Conservation (phyloP, 2,888 invertebrate species). For the Eretmocerus hayati region DNA sequence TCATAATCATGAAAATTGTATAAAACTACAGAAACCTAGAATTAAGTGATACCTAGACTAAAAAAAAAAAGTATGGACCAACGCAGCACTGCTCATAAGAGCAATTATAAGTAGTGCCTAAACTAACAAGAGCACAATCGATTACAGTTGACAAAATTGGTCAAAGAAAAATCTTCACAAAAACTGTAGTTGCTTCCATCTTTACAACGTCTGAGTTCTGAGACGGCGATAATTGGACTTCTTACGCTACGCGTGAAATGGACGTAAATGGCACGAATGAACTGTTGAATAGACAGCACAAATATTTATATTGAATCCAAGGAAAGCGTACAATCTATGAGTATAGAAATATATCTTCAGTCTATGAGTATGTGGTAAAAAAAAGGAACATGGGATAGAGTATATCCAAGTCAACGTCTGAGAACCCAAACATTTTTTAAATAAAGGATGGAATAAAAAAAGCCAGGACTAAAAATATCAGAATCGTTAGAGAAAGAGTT, state of each 20-base stretch:
- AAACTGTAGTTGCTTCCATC: constrained; percentile 20
- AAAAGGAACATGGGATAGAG: constrained; percentile 14
- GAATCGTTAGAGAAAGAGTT: too few relatives aligned
- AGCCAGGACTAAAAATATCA: too few relatives aligned
- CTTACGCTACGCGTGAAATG: constrained; percentile 14
- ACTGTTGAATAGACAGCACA: constrained; percentile 5
- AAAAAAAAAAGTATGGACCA: constrained; percentile 16
- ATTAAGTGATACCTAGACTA: constrained; percentile 17
- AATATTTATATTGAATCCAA: constrained; percentile 1
- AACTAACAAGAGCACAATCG: constrained; percentile 17
- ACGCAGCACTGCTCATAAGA: constrained; percentile 19
- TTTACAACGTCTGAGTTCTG: constrained; percentile 11
- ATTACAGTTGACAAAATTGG: constrained; percentile 22
- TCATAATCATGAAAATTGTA: constrained; percentile 17
- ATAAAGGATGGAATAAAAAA: neutral
- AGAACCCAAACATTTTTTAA: neutral
- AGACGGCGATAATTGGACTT: constrained; percentile 8
- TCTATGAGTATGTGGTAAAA: constrained; percentile 15
- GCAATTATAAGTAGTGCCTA: constrained; percentile 20
- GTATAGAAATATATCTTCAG: neutral
- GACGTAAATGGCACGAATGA: constrained; percentile 21
- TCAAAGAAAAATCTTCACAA: constrained; percentile 17
- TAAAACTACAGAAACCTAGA: constrained; percentile 13
- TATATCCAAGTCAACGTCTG: neutral
- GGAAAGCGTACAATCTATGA: neutral